Evolutionary conservation across 2,113 vertebrate genomes (phyloP).

Genomic region (Herpetotheres cachinnans): DNA sequence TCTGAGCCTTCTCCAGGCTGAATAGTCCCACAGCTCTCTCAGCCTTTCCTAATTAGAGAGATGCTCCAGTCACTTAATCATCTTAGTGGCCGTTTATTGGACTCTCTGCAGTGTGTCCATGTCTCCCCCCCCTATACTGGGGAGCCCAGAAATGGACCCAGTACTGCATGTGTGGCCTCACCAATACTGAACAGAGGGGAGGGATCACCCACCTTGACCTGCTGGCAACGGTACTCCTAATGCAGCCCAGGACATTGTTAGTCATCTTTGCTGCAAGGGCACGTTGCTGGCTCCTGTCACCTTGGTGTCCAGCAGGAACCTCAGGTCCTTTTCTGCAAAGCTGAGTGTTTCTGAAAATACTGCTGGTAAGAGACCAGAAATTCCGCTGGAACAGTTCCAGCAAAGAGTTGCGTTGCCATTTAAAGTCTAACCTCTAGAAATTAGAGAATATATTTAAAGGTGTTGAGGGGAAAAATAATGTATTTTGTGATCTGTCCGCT

Average conservation of each 20-base stretch:
- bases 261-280: not conserved
- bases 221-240: not conserved
- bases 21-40: not conserved
- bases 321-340: not conserved
- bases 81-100: not conserved
- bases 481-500: slow-evolving; percentile 39
- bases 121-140: not conserved
- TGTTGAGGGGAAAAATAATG: not conserved
- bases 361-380: not conserved
- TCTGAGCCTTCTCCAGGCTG: not conserved
- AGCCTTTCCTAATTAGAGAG: not conserved
- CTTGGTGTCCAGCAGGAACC: not conserved
- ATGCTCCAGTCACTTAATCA: not conserved
- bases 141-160: not conserved
- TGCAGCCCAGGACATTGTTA: not conserved
- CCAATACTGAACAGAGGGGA: not conserved
- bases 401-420: not conserved
- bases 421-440: not conserved
- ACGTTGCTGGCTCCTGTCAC: not conserved
- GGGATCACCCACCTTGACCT: not conserved
- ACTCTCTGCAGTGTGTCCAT: not conserved
- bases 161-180: not conserved
- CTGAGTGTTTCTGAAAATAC: not conserved
- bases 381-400: not conserved
- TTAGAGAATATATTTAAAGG: not conserved